Conservation (phyloP, 2,113 vertebrate species). For the Felis chaus region DNA sequence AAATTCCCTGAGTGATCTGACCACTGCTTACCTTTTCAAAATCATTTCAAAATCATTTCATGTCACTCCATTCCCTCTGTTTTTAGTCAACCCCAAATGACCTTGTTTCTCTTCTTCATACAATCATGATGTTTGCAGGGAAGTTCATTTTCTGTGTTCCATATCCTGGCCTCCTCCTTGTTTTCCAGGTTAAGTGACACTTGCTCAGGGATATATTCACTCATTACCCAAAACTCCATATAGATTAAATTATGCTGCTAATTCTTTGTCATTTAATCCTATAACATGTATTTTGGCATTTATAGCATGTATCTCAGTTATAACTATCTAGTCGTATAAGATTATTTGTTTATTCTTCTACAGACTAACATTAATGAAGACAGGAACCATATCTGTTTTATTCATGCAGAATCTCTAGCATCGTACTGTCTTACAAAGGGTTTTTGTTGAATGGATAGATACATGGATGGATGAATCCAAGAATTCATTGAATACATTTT, state of each 20-base stretch:
- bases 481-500: neutral
- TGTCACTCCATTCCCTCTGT: neutral
- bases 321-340: neutral
- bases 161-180: neutral
- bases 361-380: constrained; percentile 3
- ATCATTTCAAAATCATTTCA: neutral
- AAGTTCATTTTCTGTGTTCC: neutral
- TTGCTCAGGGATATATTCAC: neutral
- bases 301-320: neutral
- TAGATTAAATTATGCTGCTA: neutral
- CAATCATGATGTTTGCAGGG: neutral
- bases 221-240: neutral
- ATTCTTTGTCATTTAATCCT: neutral
- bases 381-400: neutral
- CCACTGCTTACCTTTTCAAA: neutral
- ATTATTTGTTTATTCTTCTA: neutral
- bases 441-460: neutral
- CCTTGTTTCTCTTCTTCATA: neutral
- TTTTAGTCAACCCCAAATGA: neutral
- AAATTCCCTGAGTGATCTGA: neutral
- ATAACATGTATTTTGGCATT: too few relatives aligned
- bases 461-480: neutral
- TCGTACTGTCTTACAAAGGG: neutral
- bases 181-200: neutral
- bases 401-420: neutral